phyloP scores from a whole-genome alignment of 2,797 vertebrate species.

The Bucorvus abyssinicus region DNA sequence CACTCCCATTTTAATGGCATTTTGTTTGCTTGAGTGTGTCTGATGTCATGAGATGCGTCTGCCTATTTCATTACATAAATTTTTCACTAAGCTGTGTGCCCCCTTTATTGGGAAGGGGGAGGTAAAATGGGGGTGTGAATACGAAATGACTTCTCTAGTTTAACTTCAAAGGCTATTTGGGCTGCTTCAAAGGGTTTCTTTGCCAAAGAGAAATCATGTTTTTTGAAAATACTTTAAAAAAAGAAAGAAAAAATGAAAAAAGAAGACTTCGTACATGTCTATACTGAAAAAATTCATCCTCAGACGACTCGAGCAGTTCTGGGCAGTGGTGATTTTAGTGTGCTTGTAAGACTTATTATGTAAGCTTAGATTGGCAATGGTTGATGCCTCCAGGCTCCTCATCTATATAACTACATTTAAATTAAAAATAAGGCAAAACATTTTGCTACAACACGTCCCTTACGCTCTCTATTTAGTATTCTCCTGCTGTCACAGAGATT shows the following conservation, averaged over 20 bases:
- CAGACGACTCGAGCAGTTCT: not conserved
- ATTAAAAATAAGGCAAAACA: conserved; percentile 12
- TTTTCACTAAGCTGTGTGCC: not conserved
- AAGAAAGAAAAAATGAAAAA: not conserved
- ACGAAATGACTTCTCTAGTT: not conserved
- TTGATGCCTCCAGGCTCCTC: conserved; percentile 13
- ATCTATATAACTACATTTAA: not conserved
- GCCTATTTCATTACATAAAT: not conserved
- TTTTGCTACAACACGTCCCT: not conserved
- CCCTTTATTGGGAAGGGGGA: not conserved
- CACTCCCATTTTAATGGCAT: not conserved
- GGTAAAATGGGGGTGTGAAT: not conserved
- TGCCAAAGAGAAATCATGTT: not conserved
- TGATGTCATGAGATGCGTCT: not conserved
- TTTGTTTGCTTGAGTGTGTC: not conserved
- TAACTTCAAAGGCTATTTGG: conserved; percentile 52
- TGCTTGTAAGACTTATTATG: not conserved
- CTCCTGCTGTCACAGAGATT: not conserved
- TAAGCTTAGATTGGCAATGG: not conserved
- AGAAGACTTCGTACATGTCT: not conserved
- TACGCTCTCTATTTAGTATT: conserved; percentile 1
- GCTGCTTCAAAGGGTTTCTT: conserved; percentile 27
- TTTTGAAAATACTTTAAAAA: not conserved
- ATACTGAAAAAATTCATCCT: not conserved
- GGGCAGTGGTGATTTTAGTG: not conserved